A percentile compares a stretch with the other conserved stretches of the same genome.
These are phyloP conservation scores for Coregonus clupeaformis DNA, from an alignment of 2,113 vertebrate species.

Conservation along the genomic window DNA sequence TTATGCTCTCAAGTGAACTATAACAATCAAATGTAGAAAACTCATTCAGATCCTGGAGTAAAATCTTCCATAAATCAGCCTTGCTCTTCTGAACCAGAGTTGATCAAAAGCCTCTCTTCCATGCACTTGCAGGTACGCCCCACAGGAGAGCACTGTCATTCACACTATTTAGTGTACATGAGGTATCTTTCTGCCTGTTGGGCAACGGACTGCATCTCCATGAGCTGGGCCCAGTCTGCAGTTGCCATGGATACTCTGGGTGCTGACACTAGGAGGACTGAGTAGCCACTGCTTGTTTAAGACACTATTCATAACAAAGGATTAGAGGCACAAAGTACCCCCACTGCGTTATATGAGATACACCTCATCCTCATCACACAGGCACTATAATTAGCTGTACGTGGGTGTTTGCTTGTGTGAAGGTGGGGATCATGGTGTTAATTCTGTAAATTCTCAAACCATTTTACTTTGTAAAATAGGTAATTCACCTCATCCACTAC, in stretches of 20 bases:
- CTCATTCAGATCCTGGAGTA: no score
- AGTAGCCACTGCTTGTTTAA: constrained; percentile 70
- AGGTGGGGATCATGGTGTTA: background rate
- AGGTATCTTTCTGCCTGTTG: constrained; percentile 40
- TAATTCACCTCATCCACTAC: no score
- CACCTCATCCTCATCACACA: constrained; percentile 53
- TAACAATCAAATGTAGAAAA: no score
- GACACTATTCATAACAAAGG: constrained; percentile 75
- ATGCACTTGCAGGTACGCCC: background rate
- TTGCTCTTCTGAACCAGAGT: no score
- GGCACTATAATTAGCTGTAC: constrained; percentile 64
- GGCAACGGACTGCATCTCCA: constrained; percentile 37
- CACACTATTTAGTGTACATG: constrained; percentile 17
- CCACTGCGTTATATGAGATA: constrained; percentile 55
- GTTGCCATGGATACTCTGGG: constrained; percentile 74
- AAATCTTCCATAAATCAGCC: no score
- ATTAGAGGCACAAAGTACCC: constrained; percentile 66
- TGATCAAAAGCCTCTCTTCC: background rate
- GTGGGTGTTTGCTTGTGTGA: no score
- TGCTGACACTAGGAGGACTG: constrained; percentile 70
- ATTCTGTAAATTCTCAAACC: no score
- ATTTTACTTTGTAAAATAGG: no score
- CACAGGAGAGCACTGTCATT: constrained; percentile 39
- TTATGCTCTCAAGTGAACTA: no score
- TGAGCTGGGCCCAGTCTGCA: constrained; percentile 59